A percentile compares a stretch with the other conserved stretches of the same genome.
These are phyloP conservation scores for Rhopalosiphum nymphaeae DNA, from an alignment of 2,888 invertebrate genomes.

Conservation along the genomic window DNA sequence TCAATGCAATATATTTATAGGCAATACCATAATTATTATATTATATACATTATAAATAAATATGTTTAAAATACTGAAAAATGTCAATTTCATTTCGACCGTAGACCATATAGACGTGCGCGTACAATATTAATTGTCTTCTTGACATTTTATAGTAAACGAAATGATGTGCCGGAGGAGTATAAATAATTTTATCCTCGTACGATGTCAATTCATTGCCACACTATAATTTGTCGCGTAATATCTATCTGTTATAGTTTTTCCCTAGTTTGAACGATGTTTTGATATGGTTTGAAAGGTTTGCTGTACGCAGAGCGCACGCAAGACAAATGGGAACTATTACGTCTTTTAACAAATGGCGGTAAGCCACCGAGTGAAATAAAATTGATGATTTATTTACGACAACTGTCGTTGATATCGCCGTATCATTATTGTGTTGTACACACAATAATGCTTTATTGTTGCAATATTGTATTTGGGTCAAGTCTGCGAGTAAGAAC, in stretches of 20 bases:
- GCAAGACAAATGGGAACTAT: neutral
- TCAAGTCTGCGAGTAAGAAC: conserved; percentile 55
- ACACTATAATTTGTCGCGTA: neutral
- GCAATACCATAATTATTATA: neutral
- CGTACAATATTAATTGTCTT: neutral
- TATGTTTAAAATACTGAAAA: neutral
- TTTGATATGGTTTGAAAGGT: neutral
- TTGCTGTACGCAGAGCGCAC: too few relatives aligned
- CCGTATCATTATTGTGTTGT: conserved; percentile 23
- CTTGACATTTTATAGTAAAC: neutral
- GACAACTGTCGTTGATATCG: neutral
- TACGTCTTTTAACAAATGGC: neutral
- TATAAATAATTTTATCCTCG: neutral
- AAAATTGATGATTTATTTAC: conserved; percentile 31
- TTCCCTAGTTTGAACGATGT: neutral
- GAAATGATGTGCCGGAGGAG: neutral
- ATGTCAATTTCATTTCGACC: neutral
- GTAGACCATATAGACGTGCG: neutral
- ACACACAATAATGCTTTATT: conserved; percentile 31
- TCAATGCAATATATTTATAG: neutral
- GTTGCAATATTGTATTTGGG: conserved; percentile 41
- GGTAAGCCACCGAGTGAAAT: neutral
- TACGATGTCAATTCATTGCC: neutral
- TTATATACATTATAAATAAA: neutral
- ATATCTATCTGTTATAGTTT: neutral